Percentiles rank a stretch among this genome's conserved stretches.
Conservation (phyloP, 2,113 vertebrate genomes). For the Puma concolor region DNA sequence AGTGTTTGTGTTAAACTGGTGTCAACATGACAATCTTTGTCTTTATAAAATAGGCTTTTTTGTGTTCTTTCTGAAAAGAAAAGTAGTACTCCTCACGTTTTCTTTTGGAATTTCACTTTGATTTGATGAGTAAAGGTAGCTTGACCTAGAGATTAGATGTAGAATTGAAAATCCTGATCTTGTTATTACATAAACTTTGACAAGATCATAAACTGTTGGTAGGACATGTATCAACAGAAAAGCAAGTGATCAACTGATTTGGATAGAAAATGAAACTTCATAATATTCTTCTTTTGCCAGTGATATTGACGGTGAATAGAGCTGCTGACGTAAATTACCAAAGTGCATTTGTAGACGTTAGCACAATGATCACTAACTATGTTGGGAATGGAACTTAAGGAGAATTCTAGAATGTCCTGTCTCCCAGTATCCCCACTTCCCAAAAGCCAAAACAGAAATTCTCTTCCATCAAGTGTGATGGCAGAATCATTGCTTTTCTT, state of each 20-base stretch:
- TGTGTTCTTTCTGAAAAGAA: background rate
- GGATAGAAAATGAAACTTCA: background rate
- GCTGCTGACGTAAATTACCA: background rate
- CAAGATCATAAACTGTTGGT: constrained; percentile 22
- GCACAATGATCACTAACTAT: background rate
- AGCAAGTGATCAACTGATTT: background rate
- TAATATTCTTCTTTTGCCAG: background rate
- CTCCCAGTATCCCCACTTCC: background rate
- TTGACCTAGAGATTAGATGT: background rate
- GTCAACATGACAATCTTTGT: background rate
- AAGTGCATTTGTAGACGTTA: background rate
- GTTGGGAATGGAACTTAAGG: background rate
- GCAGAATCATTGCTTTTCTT: background rate
- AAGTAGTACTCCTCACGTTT: background rate
- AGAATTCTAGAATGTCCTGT: background rate
- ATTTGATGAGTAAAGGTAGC: constrained; percentile 3
- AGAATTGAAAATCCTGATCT: background rate
- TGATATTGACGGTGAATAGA: background rate
- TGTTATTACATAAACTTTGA: background rate
- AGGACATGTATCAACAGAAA: background rate
- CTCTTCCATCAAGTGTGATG: background rate
- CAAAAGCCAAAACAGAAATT: background rate
- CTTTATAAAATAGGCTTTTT: background rate
- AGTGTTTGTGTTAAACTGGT: background rate
- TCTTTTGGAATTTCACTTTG: constrained; percentile 14